Conservation (phyloP, 2,797 vertebrate species). For the Malurus leucopterus region DNA sequence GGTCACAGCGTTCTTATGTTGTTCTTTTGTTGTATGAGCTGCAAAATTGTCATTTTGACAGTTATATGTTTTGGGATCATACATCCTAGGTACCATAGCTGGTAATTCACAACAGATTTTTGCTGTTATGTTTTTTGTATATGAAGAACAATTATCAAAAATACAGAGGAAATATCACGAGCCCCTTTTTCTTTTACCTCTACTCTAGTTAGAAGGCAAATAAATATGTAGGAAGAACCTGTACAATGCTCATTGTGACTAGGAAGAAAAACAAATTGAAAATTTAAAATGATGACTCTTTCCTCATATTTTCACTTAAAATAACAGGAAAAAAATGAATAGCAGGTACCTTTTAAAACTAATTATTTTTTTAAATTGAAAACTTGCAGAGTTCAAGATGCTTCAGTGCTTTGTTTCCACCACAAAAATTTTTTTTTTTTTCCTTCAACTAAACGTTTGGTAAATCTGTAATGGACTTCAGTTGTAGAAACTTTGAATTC, state of each 20-base stretch:
- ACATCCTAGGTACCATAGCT: not conserved
- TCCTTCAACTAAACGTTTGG: not conserved
- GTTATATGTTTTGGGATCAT: not conserved
- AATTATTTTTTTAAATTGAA: not conserved
- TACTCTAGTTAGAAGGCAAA: not conserved
- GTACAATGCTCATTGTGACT: not conserved
- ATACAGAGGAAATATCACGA: not conserved
- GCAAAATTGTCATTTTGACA: not conserved
- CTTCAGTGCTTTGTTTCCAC: not conserved
- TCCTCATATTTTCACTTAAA: not conserved
- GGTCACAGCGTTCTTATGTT: too few species aligned
- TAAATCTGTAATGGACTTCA: not conserved
- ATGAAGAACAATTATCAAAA: not conserved
- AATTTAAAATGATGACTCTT: not conserved
- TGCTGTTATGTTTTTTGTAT: not conserved
- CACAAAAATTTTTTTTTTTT: not conserved
- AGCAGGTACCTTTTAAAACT: not conserved
- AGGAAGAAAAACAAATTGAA: not conserved
- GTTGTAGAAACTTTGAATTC: not conserved
- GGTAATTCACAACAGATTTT: not conserved
- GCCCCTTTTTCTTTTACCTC: not conserved
- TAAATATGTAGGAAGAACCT: not conserved
- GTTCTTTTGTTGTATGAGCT: not conserved
- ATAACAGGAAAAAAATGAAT: not conserved
- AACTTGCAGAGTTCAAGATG: not conserved